Evolutionary conservation across 1,140 invertebrate species (phyloP).

Genomic region (Octopus sinensis): DNA sequence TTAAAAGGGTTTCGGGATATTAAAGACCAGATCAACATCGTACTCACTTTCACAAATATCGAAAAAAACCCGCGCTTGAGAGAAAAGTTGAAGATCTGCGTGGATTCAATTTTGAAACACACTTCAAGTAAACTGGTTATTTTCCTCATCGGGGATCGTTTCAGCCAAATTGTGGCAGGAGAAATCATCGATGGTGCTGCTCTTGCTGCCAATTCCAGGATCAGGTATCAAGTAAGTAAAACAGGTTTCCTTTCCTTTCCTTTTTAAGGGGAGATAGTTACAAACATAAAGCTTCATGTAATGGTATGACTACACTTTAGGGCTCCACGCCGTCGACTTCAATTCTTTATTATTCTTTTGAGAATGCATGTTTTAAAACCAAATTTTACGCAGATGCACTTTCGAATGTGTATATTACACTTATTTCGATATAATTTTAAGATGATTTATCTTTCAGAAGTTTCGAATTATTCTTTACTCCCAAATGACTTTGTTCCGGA

Average conservation of each 20-base stretch:
- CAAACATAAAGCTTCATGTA: not conserved
- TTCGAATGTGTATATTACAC: not conserved
- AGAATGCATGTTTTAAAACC: not conserved
- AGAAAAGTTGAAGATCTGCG: constrained; percentile 64
- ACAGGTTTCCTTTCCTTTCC: not conserved
- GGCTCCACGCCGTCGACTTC: not conserved
- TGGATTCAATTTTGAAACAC: constrained; percentile 62
- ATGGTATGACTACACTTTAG: not conserved
- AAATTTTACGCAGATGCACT: not conserved
- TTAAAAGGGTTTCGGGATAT: too few relatives aligned
- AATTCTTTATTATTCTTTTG: not conserved
- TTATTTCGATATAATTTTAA: not conserved
- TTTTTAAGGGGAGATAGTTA: not conserved
- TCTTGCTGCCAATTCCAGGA: constrained; percentile 53
- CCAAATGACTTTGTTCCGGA: too few relatives aligned
- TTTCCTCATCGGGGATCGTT: constrained; percentile 69
- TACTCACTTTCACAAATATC: constrained; percentile 64
- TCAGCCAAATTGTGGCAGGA: constrained; percentile 66
- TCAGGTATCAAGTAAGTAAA: constrained; percentile 44
- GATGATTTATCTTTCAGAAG: not conserved
- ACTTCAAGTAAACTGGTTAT: constrained; percentile 63
- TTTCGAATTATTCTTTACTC: too few relatives aligned
- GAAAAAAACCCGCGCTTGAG: constrained; percentile 63
- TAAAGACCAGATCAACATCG: too few relatives aligned
- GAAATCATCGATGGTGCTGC: constrained; percentile 60